A percentile compares a stretch with the other conserved stretches of the same genome.
Conservation (phyloP, 2,113 vertebrate genomes). For the Rhabdornis inornatus region DNA sequence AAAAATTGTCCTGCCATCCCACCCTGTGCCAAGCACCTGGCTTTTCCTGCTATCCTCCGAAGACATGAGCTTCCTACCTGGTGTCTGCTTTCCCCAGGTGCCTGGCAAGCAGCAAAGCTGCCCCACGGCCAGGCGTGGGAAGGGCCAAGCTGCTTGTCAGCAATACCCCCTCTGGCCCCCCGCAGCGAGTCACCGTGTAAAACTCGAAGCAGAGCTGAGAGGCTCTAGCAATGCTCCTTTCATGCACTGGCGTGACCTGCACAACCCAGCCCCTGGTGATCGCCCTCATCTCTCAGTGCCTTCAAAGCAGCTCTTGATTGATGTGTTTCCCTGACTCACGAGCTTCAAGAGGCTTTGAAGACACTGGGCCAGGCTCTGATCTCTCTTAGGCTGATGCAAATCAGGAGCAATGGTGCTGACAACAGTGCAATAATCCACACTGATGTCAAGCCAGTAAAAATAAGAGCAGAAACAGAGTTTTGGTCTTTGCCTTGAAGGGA, state of each 20-base stretch:
- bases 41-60: rapidly evolving
- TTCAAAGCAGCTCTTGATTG: constrained; percentile 59
- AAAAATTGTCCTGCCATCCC: neutral
- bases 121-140: neutral
- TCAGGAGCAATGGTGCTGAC: constrained; percentile 61
- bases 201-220: constrained; percentile 49
- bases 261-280: constrained; percentile 30
- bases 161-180: neutral
- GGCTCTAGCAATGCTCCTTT: neutral
- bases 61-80: neutral
- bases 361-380: constrained; percentile 49
- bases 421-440: constrained; percentile 45
- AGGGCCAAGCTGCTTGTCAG: neutral
- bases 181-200: neutral
- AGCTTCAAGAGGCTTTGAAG: constrained; percentile 55
- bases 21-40: rapidly evolving
- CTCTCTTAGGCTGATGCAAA: constrained; percentile 52
- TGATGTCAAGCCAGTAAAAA: constrained; percentile 63
- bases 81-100: rapidly evolving
- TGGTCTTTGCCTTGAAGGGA: constrained; percentile 41
- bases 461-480: constrained; percentile 27
- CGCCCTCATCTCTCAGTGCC: constrained; percentile 5
- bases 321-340: constrained; percentile 58
- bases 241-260: constrained; percentile 33
- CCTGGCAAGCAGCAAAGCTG: neutral